phyloP scores from a whole-genome alignment of 2,888 invertebrate genomes.

The Villa cingulata region DNA sequence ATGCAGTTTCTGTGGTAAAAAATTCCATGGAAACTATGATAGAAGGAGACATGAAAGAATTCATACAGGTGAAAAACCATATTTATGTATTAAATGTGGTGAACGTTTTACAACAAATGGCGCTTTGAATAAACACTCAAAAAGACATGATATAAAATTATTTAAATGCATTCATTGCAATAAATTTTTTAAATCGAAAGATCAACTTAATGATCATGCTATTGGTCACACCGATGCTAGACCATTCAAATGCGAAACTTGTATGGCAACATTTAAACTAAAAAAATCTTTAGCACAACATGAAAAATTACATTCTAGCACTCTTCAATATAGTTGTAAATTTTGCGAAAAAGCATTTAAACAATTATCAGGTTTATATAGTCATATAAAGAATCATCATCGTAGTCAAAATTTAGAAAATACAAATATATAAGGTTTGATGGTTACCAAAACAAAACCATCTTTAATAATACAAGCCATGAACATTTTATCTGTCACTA shows the following conservation, averaged over 20 bases:
- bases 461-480: too few relatives aligned
- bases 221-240: background rate
- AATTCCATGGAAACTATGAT: too few relatives aligned
- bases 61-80: too few relatives aligned
- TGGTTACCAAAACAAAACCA: too few relatives aligned
- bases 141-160: background rate
- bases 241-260: background rate
- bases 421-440: too few relatives aligned
- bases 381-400: background rate
- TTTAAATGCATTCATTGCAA: background rate
- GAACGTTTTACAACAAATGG: too few relatives aligned
- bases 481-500: too few relatives aligned
- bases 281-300: background rate
- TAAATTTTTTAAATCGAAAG: background rate
- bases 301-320: background rate
- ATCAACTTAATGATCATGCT: background rate
- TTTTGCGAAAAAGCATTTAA: background rate
- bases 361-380: background rate
- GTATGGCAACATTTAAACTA: background rate
- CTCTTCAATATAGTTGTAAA: background rate
- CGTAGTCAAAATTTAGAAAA: too few relatives aligned
- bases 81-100: too few relatives aligned
- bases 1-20: too few relatives aligned
- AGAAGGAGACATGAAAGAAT: too few relatives aligned
- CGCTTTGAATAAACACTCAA: too few relatives aligned